A percentile compares a stretch with the other conserved stretches of the same genome.
Evolutionary conservation across 2,113 vertebrate genomes (phyloP).

Genomic region (Periophthalmus modestus): DNA sequence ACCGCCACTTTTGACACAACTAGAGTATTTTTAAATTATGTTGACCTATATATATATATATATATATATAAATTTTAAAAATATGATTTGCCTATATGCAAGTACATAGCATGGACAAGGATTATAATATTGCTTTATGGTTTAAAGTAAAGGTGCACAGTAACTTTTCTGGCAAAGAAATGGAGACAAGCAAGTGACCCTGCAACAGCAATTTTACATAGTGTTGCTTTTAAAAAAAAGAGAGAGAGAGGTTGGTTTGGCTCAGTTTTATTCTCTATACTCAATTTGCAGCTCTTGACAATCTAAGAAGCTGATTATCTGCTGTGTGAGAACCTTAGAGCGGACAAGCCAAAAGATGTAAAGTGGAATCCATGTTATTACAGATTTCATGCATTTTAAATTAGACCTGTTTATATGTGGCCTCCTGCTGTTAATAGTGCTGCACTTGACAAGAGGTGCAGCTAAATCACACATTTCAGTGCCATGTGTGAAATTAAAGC

Average conservation of each 20-base stretch:
- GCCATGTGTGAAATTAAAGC: constrained; percentile 25
- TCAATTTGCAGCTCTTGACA: not conserved
- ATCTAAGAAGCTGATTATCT: not conserved
- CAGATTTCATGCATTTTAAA: constrained; percentile 4
- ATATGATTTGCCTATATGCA: no score
- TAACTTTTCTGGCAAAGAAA: not conserved
- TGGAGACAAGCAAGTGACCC: not conserved
- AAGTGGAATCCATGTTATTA: not conserved
- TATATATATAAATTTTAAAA: no score
- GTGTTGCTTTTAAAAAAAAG: no score
- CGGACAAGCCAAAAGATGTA: not conserved
- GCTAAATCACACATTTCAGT: constrained; percentile 1
- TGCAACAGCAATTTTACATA: not conserved
- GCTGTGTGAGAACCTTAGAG: not conserved
- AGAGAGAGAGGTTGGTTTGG: no score
- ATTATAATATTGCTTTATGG: no score
- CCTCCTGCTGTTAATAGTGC: not conserved
- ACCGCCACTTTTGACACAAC: no score
- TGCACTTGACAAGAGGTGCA: not conserved
- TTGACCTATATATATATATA: no score
- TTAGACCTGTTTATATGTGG: not conserved
- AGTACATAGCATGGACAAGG: no score
- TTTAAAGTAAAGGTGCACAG: not conserved
- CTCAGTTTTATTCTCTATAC: not conserved
- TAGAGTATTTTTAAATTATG: no score